Percentiles rank a stretch among this genome's conserved stretches.
Conservation (phyloP, 2,888 invertebrate genomes). For the Tupiocoris notatus region DNA sequence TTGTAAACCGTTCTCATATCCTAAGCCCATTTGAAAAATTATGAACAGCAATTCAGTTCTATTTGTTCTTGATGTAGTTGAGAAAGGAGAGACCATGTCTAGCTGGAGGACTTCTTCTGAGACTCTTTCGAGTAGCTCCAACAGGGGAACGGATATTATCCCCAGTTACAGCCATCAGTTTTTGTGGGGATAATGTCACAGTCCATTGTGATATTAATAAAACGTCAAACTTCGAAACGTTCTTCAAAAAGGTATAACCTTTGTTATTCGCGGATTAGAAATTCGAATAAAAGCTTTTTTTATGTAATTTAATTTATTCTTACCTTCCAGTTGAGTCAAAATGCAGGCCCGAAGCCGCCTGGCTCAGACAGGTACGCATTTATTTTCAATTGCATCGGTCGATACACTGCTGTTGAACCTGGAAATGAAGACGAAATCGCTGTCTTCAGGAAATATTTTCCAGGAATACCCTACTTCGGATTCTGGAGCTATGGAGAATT, state of each 20-base stretch:
- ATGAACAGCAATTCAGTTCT: too few species aligned
- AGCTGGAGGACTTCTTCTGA: conserved; percentile 16
- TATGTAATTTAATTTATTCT: background rate
- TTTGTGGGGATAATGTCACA: conserved; percentile 23
- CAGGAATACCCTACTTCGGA: conserved; percentile 43
- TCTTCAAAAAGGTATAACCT: conserved; percentile 11
- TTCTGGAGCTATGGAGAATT: conserved; percentile 46
- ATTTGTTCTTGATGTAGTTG: too few species aligned
- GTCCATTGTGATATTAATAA: conserved; percentile 18
- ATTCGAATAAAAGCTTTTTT: background rate
- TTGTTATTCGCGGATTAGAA: background rate
- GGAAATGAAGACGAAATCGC: conserved; percentile 16
- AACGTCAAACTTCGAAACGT: conserved; percentile 10
- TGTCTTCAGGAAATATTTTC: conserved; percentile 40
- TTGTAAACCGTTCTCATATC: too few species aligned
- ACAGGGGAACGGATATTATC: background rate
- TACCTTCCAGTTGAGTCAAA: conserved; percentile 31
- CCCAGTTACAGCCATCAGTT: conserved; percentile 6
- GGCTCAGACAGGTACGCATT: conserved; percentile 41
- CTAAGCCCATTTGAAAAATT: too few species aligned
- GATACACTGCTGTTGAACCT: conserved; percentile 3
- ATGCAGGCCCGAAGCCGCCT: conserved; percentile 36
- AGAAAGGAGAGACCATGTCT: conserved; percentile 19
- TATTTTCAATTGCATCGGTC: conserved; percentile 42
- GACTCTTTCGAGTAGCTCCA: background rate